Percentiles rank a stretch among this genome's conserved stretches.
These are phyloP conservation scores for Cyprinus carpio DNA, from an alignment of 2,113 vertebrate genomes.

Conservation along the genomic window DNA sequence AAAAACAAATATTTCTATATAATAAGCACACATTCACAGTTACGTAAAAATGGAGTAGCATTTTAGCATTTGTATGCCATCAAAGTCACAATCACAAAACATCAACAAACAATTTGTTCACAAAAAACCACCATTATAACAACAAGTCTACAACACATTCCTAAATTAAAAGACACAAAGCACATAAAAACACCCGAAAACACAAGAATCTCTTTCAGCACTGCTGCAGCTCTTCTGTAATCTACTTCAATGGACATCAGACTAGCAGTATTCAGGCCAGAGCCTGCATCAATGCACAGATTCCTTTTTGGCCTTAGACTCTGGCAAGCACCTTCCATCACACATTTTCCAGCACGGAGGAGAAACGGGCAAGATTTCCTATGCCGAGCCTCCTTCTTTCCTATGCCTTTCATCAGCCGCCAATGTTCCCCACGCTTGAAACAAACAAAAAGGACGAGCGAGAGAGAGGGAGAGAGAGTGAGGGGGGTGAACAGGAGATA, in stretches of 20 bases:
- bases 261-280: slow-evolving; percentile 15
- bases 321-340: slow-evolving; percentile 39
- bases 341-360: slow-evolving; percentile 22
- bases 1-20: background rate
- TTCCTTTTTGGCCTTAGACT: slow-evolving; percentile 32
- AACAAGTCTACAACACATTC: background rate
- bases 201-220: background rate
- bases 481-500: slow-evolving; percentile 47
- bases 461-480: slow-evolving; percentile 53
- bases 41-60: background rate
- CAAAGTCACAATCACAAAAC: background rate
- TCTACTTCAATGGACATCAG: background rate
- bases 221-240: background rate
- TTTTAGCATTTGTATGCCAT: background rate
- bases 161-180: background rate
- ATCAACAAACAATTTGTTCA: background rate
- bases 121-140: background rate
- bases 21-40: background rate
- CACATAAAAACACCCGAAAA: background rate
- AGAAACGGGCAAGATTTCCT: slow-evolving; percentile 33
- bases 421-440: slow-evolving; percentile 26
- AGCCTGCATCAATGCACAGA: slow-evolving; percentile 23
- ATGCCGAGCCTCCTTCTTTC: slow-evolving; percentile 10
- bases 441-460: slow-evolving; percentile 52
- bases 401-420: slow-evolving; percentile 42